Percentiles rank a stretch among this genome's conserved stretches.
Conservation (phyloP, 2,888 invertebrate genomes). For the Sminthurinus aureus region DNA sequence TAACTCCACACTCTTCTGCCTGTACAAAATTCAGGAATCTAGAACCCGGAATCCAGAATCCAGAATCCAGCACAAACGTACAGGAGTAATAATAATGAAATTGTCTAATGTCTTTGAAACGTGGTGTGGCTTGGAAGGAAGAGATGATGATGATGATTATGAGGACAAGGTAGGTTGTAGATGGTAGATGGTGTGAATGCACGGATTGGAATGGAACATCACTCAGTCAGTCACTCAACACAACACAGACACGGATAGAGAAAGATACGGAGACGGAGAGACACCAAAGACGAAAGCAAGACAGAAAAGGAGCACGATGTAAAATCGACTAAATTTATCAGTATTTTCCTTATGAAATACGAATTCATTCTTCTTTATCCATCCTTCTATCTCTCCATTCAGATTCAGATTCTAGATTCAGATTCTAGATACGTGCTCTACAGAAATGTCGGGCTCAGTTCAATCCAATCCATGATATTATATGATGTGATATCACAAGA, state of each 20-base stretch:
- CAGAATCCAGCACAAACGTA: background rate
- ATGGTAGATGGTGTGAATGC: no score
- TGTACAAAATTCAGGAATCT: no score
- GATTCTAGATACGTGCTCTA: no score
- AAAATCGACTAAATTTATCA: constrained; percentile 11
- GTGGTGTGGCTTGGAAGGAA: no score
- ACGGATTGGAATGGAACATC: no score
- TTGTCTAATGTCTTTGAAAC: background rate
- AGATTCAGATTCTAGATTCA: background rate
- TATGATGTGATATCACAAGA: background rate
- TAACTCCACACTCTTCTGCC: no score
- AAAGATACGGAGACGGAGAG: background rate
- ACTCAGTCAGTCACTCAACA: background rate
- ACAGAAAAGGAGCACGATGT: background rate
- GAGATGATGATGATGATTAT: no score
- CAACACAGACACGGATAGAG: background rate
- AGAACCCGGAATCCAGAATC: no score
- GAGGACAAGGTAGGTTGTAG: no score
- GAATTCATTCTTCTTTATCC: background rate
- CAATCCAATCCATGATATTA: background rate
- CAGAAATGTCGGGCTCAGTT: no score
- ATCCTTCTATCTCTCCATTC: background rate
- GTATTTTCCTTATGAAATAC: constrained; percentile 6
- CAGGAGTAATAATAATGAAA: background rate
- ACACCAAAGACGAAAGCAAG: background rate